phyloP scores from a whole-genome alignment of 2,797 vertebrate species.

The Siniperca undulata region DNA sequence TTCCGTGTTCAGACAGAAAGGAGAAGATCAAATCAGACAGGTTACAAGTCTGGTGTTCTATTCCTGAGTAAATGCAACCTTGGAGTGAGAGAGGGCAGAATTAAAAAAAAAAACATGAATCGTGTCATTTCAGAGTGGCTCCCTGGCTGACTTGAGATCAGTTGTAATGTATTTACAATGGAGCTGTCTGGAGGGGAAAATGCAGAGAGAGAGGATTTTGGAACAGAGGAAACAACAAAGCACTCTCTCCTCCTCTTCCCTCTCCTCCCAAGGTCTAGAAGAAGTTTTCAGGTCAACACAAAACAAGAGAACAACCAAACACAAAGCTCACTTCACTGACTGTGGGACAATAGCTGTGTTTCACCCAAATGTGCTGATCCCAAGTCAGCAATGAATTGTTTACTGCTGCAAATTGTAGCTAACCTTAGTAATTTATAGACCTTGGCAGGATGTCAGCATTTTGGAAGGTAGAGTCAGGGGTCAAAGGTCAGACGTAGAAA shows the following conservation, averaged over 20 bases:
- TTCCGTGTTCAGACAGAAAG: constrained; percentile 28
- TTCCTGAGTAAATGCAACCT: constrained; percentile 75
- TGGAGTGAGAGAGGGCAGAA: constrained; percentile 35
- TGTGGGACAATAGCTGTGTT: constrained; percentile 35
- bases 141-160: constrained; percentile 55
- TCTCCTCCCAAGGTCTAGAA: constrained; percentile 60
- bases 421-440: constrained; percentile 59
- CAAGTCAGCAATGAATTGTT: constrained; percentile 40
- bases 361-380: constrained; percentile 43
- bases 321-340: constrained; percentile 50
- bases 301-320: constrained; percentile 62
- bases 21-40: constrained; percentile 36
- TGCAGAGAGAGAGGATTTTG: constrained; percentile 38
- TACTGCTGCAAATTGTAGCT: constrained; percentile 57
- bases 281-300: constrained; percentile 57
- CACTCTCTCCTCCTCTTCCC: constrained; percentile 36
- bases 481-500: constrained; percentile 94
- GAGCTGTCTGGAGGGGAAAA: constrained; percentile 42
- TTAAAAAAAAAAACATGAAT: constrained; percentile 31
- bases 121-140: constrained; percentile 36
- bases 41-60: constrained; percentile 45
- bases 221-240: constrained; percentile 33
- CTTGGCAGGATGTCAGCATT: constrained; percentile 68
- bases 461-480: constrained; percentile 42
- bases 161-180: constrained; percentile 58